phyloP scores from a whole-genome alignment of 2,888 invertebrate genomes.

The Ditula angustiorana region DNA sequence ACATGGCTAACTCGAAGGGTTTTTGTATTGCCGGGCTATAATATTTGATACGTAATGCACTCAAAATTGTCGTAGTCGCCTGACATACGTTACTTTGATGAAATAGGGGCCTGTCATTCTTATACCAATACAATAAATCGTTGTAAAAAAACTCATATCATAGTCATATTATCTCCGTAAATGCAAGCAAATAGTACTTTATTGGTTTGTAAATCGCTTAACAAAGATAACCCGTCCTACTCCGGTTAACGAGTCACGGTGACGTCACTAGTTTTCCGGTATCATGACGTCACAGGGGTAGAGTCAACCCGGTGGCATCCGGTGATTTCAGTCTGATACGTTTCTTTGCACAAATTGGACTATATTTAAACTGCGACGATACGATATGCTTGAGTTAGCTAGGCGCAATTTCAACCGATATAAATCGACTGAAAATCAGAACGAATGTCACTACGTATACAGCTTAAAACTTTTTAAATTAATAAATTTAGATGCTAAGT shows the following conservation, averaged over 20 bases:
- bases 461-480: too few relatives aligned
- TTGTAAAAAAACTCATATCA: neutral
- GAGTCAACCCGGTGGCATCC: neutral
- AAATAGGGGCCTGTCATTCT: too few relatives aligned
- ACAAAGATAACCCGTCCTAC: conserved; percentile 1
- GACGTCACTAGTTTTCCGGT: neutral
- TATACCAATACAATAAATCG: neutral
- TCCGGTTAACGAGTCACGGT: neutral
- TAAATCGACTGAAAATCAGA: too few relatives aligned
- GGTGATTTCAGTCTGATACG: neutral
- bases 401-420: too few relatives aligned
- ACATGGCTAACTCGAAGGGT: too few relatives aligned
- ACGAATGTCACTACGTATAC: too few relatives aligned
- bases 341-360: neutral
- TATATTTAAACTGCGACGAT: neutral
- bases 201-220: conserved; percentile 2
- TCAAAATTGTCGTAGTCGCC: too few relatives aligned
- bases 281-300: conserved; percentile 7
- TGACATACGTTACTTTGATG: too few relatives aligned
- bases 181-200: neutral
- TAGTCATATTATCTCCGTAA: neutral
- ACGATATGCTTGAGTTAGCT: too few relatives aligned
- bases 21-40: too few relatives aligned
- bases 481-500: too few relatives aligned
- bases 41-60: too few relatives aligned